Percentiles rank a stretch among this genome's conserved stretches.
Conservation (phyloP, 2,113 vertebrate genomes). For the Neofelis nebulosa region DNA sequence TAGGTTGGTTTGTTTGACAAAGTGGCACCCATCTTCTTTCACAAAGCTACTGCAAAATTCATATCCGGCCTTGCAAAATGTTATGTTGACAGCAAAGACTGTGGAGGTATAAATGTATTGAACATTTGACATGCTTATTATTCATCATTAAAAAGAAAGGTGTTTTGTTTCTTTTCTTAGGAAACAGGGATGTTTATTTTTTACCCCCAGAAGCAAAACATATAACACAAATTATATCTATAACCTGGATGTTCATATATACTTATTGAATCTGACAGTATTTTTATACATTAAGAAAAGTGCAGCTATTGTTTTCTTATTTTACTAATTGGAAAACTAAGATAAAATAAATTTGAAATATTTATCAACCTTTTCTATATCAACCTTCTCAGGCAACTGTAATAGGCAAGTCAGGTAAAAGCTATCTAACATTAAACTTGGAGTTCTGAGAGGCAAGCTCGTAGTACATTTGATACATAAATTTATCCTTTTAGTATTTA, state of each 20-base stretch:
- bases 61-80: constrained; percentile 69
- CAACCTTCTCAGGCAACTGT: background rate
- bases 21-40: constrained; percentile 37
- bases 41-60: constrained; percentile 62
- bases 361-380: background rate
- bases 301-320: background rate
- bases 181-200: constrained; percentile 50
- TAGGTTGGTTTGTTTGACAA: constrained; percentile 61
- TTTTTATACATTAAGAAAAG: background rate
- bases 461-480: background rate
- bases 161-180: constrained; percentile 34
- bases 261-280: background rate
- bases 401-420: background rate
- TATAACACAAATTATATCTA: background rate
- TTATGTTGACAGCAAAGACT: constrained; percentile 43
- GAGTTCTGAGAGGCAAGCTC: background rate
- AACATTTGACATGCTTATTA: constrained; percentile 36
- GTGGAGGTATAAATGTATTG: background rate
- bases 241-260: background rate
- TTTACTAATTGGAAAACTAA: background rate
- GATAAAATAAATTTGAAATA: background rate
- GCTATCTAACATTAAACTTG: background rate
- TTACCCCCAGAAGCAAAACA: constrained; percentile 7
- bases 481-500: background rate
- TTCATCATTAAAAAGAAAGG: background rate